Conservation (phyloP, 1,140 invertebrate genomes). For the Halyomorpha halys region DNA sequence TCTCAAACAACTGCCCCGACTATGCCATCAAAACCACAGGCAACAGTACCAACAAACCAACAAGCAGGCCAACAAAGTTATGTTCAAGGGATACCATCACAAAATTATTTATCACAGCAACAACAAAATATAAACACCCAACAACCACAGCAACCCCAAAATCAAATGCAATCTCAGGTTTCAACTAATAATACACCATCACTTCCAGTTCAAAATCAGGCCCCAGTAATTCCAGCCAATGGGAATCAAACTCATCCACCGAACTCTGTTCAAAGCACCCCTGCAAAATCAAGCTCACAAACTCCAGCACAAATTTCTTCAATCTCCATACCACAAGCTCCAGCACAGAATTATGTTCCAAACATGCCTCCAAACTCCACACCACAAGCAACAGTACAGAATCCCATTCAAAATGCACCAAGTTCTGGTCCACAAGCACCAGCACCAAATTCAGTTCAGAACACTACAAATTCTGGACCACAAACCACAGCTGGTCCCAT, state of each 20-base stretch:
- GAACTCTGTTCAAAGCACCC: neutral
- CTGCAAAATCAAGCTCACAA: constrained; percentile 4
- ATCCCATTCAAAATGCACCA: constrained; percentile 17
- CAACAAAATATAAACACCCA: neutral
- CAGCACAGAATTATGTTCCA: neutral
- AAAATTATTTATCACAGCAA: neutral
- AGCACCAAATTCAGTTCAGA: neutral
- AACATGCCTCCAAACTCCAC: neutral
- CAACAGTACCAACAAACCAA: neutral
- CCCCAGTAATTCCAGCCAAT: neutral
- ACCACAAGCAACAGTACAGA: constrained; percentile 5
- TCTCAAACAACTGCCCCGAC: neutral
- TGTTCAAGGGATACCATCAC: neutral
- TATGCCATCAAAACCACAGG: neutral
- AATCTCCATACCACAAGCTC: neutral
- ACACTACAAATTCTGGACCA: neutral
- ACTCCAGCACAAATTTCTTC: constrained; percentile 14
- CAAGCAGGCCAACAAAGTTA: neutral
- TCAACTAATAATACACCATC: neutral
- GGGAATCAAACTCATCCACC: neutral
- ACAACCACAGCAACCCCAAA: neutral
- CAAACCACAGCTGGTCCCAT: too few relatives aligned
- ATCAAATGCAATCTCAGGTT: constrained; percentile 3
- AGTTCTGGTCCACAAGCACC: constrained; percentile 14
- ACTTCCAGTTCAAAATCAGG: constrained; percentile 5